phyloP scores from a whole-genome alignment of 2,888 invertebrate genomes.

The Dryobotodes eremita region DNA sequence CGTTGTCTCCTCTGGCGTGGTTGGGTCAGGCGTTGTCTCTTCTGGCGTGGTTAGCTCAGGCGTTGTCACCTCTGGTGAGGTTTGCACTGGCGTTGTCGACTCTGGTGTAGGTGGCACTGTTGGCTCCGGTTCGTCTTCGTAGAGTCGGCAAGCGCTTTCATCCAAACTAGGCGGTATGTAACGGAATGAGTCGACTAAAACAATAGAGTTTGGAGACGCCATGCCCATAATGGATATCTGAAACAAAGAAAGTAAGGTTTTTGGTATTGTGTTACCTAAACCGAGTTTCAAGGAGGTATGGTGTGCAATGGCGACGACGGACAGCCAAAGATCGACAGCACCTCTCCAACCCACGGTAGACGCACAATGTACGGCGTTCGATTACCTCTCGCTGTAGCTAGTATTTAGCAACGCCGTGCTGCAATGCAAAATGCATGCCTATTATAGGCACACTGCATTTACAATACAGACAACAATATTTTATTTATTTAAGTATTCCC shows the following conservation, averaged over 20 bases:
- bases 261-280: not conserved
- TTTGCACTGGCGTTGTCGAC: not conserved
- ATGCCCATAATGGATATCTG: slow-evolving; percentile 77
- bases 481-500: not conserved
- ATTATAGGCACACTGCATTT: not conserved
- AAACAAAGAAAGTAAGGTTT: slow-evolving; percentile 61
- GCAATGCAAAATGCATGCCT: not conserved
- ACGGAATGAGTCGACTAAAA: slow-evolving; percentile 80
- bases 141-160: slow-evolving; percentile 72
- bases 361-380: not conserved
- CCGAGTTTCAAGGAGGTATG: not conserved
- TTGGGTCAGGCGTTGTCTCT: not conserved
- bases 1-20: not conserved
- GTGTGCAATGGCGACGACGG: not conserved
- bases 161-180: slow-evolving; percentile 71
- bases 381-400: not conserved
- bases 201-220: slow-evolving; percentile 65
- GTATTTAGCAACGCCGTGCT: not conserved
- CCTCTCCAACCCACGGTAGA: not conserved
- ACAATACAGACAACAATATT: not conserved
- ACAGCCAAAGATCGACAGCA: not conserved
- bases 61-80: too few relatives aligned
- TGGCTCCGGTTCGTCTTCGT: slow-evolving; percentile 48
- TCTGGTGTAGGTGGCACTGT: not conserved
- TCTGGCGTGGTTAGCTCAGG: not conserved